A percentile compares a stretch with the other conserved stretches of the same genome.
Evolutionary conservation across 2,888 invertebrate species (phyloP).

Genomic region (Rhagophthalmus giganteus): DNA sequence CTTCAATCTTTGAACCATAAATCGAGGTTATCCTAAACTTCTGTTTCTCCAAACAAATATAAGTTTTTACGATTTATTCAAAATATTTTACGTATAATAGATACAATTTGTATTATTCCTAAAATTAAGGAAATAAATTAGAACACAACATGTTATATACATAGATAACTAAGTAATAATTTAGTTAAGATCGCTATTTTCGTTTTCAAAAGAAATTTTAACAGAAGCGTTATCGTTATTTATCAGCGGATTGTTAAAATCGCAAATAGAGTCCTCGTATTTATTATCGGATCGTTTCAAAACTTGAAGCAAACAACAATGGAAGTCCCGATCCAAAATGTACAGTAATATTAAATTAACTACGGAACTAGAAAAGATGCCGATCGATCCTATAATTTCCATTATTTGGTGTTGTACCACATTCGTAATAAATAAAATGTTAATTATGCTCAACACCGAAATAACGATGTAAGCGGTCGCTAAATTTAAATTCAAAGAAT

Average conservation of each 20-base stretch:
- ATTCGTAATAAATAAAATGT: neutral
- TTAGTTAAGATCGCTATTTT: no score
- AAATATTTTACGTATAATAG: no score
- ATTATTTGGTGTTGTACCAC: neutral
- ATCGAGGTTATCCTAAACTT: no score
- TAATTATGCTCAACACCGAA: neutral
- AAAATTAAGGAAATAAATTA: no score
- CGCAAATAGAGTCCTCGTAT: slow-evolving; percentile 7
- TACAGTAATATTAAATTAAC: slow-evolving; percentile 8
- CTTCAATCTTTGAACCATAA: no score
- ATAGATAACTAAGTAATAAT: no score
- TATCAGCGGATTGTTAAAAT: slow-evolving; percentile 1
- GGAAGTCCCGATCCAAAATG: slow-evolving; percentile 10
- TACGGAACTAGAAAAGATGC: neutral
- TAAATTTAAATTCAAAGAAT: neutral
- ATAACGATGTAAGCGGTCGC: neutral
- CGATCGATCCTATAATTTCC: neutral
- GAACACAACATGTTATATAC: no score
- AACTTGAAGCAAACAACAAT: slow-evolving; percentile 11
- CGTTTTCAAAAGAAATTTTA: slow-evolving; percentile 9
- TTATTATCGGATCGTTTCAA: slow-evolving; percentile 4
- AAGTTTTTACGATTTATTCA: no score
- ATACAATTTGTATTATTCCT: no score
- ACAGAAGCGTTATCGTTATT: neutral
- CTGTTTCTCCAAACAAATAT: no score